Conservation (phyloP, 1,140 invertebrate species). For the Zaprionus ghesquierei region DNA sequence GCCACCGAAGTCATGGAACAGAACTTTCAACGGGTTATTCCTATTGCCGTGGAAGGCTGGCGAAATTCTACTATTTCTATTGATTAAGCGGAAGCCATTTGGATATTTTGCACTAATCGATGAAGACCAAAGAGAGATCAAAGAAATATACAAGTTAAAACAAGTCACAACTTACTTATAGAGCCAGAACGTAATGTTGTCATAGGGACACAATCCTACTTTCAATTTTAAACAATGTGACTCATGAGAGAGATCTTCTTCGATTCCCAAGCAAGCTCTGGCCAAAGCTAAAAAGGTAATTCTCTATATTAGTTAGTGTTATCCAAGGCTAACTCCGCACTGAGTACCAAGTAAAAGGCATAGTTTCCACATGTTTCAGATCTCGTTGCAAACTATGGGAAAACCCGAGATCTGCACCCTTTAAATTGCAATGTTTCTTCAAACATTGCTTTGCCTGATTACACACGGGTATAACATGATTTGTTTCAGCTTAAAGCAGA, state of each 20-base stretch:
- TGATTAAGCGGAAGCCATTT: background rate
- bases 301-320: background rate
- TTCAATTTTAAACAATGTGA: slow-evolving; percentile 1
- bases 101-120: background rate
- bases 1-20: slow-evolving; percentile 39
- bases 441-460: background rate
- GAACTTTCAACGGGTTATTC: slow-evolving; percentile 8
- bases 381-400: too few species aligned
- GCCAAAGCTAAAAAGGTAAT: background rate
- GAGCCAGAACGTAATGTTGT: slow-evolving; percentile 32
- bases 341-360: background rate
- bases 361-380: slow-evolving; percentile 1
- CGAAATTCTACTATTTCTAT: background rate
- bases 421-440: background rate
- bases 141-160: background rate
- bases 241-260: background rate
- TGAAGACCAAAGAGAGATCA: background rate
- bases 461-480: background rate
- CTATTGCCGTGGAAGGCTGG: background rate
- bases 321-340: background rate
- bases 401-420: background rate
- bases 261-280: background rate
- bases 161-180: slow-evolving; percentile 23
- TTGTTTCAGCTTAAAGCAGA: background rate
- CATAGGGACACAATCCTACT: slow-evolving; percentile 24